phyloP scores from a whole-genome alignment of 2,888 invertebrate genomes.

The Chironomus riparius region DNA sequence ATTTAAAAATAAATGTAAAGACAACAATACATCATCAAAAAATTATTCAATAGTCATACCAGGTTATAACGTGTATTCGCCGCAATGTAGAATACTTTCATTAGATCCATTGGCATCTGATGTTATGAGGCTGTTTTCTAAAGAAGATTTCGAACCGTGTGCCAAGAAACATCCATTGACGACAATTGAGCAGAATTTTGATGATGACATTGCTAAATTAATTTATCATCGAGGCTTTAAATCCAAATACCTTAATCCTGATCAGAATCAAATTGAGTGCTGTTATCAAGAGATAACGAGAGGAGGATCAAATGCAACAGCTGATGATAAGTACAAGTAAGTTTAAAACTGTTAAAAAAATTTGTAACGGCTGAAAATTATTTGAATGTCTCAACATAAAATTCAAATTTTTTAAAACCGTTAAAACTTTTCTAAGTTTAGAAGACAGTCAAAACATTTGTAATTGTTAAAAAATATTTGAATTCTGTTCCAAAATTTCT shows the following conservation, averaged over 20 bases:
- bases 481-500: no score
- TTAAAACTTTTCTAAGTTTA: no score
- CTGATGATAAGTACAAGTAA: conserved; percentile 34
- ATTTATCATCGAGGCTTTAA: conserved; percentile 34
- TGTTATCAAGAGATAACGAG: conserved; percentile 37
- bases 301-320: conserved; percentile 32
- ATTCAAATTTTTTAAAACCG: no score
- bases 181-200: conserved; percentile 33
- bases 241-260: not conserved
- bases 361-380: no score
- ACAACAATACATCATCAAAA: conserved; percentile 5
- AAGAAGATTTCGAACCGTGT: conserved; percentile 48
- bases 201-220: conserved; percentile 34
- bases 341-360: not conserved
- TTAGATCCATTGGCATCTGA: conserved; percentile 50
- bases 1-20: not conserved
- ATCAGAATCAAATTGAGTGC: conserved; percentile 32
- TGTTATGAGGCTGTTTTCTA: conserved; percentile 46
- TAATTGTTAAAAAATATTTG: no score
- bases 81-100: conserved; percentile 54
- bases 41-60: conserved; percentile 30
- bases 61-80: conserved; percentile 46
- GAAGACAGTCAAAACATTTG: no score
- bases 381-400: no score
- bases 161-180: conserved; percentile 38